Conservation (phyloP, 2,888 invertebrate species). For the Cheilosia pagana region DNA sequence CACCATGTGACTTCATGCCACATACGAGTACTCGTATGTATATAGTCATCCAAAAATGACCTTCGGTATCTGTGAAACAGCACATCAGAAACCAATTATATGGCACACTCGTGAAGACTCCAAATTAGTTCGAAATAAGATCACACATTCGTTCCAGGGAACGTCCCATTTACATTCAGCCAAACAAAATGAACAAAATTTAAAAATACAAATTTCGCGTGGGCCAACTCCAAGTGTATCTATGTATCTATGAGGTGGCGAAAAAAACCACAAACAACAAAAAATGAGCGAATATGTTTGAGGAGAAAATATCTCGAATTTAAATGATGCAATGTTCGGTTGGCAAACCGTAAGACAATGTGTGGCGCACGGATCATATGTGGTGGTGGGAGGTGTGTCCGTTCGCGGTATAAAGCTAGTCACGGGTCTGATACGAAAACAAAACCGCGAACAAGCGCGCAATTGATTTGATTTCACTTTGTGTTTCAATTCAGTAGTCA, state of each 20-base stretch:
- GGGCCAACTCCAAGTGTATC: constrained; percentile 5
- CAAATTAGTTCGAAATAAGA: constrained; percentile 41
- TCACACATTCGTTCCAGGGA: constrained; percentile 20
- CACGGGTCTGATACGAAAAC: constrained; percentile 44
- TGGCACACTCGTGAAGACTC: constrained; percentile 18
- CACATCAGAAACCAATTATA: constrained; percentile 2
- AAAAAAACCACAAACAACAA: background rate
- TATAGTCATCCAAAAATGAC: constrained; percentile 12
- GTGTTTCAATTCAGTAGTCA: constrained; percentile 46
- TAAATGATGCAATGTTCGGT: constrained; percentile 65
- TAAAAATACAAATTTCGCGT: constrained; percentile 18
- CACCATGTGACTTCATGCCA: constrained; percentile 31
- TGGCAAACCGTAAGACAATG: constrained; percentile 55
- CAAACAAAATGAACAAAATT: background rate
- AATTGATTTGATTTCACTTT: constrained; percentile 51
- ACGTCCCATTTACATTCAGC: background rate
- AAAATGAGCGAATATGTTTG: background rate
- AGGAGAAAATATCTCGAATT: constrained; percentile 46
- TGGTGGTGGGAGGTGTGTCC: constrained; percentile 73
- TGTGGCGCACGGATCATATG: constrained; percentile 55
- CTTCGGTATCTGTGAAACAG: constrained; percentile 23
- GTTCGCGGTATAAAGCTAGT: constrained; percentile 30
- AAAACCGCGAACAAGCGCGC: constrained; percentile 15
- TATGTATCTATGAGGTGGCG: constrained; percentile 14
- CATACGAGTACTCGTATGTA: background rate